Evolutionary conservation across 2,797 vertebrate genomes (phyloP), one percentile per base, ranked within the genome.

Genomic region (Myotis pilosus): DNA sequence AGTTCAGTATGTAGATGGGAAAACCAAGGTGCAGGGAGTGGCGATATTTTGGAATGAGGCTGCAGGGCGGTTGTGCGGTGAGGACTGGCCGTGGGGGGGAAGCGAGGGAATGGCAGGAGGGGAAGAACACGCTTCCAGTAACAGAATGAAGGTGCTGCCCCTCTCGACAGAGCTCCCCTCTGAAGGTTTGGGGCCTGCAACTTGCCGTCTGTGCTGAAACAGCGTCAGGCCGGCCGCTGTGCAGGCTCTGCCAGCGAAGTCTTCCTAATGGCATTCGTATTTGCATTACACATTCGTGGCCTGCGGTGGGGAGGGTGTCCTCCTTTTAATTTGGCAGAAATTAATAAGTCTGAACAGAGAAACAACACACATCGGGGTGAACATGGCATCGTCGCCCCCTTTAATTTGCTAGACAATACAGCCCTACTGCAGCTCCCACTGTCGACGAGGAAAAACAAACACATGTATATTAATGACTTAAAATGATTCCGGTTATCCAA

Each of bases 401-500:
- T 96, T 98, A 98, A 98, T 98, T 98, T 89, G 20, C 98, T 98
- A 98, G 97, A 98, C 98, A 98, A 97, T 97, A 98, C 95, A 97
- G 97, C 97, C 96, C 97, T 97, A 88, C 96, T 97, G 95, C 95
- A 97, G 96, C 97, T 98, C 98, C 97, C 97, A 97, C 98, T 97
- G 97, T 97, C 93, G 95, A 97, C 80, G 95, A 97, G 97, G 97
- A 98, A 98, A 98, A 98, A 98, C 95, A 98, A 98, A 98, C 97
- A 98, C 97, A 98, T 98, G 98, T 98, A 98, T 98, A 98, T 98
- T 98, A 98, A 98, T 98, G 97, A 98, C 97, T 98, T 97, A 8
- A 97, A 98, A 98, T 98, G 97, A 98, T 98, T 98, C 97, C 94
- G 55, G 98, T 98, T 98, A 98, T 92, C 93, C 97, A 97, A 98